Base-by-base conservation (phyloP, 2,888 invertebrate genomes). In the Clunio marinus region DNA sequence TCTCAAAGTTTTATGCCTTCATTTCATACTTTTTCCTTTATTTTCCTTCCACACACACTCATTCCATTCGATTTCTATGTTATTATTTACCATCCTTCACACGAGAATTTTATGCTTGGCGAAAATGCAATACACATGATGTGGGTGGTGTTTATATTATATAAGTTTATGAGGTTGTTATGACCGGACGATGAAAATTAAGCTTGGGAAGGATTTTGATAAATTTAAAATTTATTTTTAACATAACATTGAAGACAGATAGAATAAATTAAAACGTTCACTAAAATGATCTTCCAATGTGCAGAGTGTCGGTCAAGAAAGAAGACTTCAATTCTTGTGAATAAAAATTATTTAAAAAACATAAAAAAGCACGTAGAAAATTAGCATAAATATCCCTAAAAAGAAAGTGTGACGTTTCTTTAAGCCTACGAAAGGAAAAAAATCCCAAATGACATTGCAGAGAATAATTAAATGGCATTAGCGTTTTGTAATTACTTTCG, bases 381-480 rank as follows among this genome's bases (percentile, higher is more conserved):
- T 51, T 51, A 22, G 22, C 51, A 51, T 51, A 51, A 51, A 41
- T 20, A 51, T 51, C 51, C 22, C 51, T 8, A 22, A 51, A 22
- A 22, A 13, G 13, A 51, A 17, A 51, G 17, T 51, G 41, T 41
- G 51, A 51, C 51, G 22, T 22, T 51, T 51, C 22, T 51, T 22
- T 51, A 51, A 51, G 51, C 51, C 51, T 51, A 51, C 2, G n/a
- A 13, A 51, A 51, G 51, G 41, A 15, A 41, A 32, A 41, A 15
- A 41, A 2, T 41, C 41, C 41, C 2, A 15, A 41, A 41, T 51
- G 51, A 51, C 17, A 51, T 51, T 51, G 51, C 51, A 51, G 22
- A 22, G 51, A 51, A 51, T 51, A 51, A 51, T 51, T 51, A 51
- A 51, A 51, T 7, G 22, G 51, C 51, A 51, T 51, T 51, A 51